Evolutionary conservation across 1,140 invertebrate species (phyloP), one percentile per base, ranked within the genome.

Genomic region (Leguminivora glycinivorella): DNA sequence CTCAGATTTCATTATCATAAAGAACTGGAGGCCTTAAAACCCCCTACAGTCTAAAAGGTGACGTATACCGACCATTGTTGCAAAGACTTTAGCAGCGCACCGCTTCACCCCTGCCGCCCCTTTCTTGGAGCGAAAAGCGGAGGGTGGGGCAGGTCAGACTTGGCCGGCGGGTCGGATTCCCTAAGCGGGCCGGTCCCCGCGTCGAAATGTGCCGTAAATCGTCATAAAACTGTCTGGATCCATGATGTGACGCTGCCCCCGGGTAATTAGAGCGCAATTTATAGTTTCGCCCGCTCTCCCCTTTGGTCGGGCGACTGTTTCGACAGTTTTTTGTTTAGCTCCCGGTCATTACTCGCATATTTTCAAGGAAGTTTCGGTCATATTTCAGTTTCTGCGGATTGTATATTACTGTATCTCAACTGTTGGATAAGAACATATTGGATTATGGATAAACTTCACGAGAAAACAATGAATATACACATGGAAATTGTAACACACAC

Each of bases 141-240:
- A 67, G 79, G 70, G 75, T 60, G 12, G 68, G 77, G 78, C 31
- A 74, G 81, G 29, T 78, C 74, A 63, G 67, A 68, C 69, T 79
- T 77, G 22, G 68, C 22, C 78, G 78, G 82, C 70, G 72, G 78
- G 78, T 80, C 71, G 77, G 74, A 75, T 80, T 81, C 83, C 79
- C 83, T 81, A 80, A 75, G 82, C 67, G 67, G 78, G 85, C 82
- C 80, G 77, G 75, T 81, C 81, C 83, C 75, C 83, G 92, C 89
- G 88, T 90, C 88, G 92, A 92, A 93, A 93, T 93, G 92, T 92
- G 92, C 92, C 92, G 93, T 94, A 94, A 94, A 94, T 94, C 93
- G 93, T 94, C 93, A 94, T 94, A 94, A 94, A 94, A 94, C 93
- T 93, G 93, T 94, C 93, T 93, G 89, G 93, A 93, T 93, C 92